Evolutionary conservation across 2,113 vertebrate genomes (phyloP), one percentile per base, ranked within the genome.

Genomic region (Chamaetylas fuelleborni): DNA sequence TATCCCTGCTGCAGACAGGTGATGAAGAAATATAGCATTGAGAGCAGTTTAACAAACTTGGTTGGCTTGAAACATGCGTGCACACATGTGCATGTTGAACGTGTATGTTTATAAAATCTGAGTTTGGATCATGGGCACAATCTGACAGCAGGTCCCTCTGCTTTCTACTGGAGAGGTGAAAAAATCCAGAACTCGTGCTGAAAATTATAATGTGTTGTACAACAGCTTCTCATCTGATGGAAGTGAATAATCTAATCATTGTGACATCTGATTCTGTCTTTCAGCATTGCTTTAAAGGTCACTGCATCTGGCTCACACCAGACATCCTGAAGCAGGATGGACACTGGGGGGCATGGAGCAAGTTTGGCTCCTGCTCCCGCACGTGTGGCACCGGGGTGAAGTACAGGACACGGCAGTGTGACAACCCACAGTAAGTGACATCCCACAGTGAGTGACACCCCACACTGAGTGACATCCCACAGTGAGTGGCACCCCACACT

Each of bases 271-370:
- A 14, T 92, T 96, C 91, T 97, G 73, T 95, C 56, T 97, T 95
- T 71, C 95, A 99, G 99, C 99, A 99, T 79, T 99, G 99, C 97
- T 99, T 99, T 95, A 99, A 99, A 98, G 99, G 99, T 80, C 99
- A 99, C 96, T 99, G 99, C 96, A 98, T 99, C 97, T 99, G 98
- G 99, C 97, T 99, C 60, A 99, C 99, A 7, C 98, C 98, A 26
- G 99, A 99, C 97, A 98, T 99, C 96, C 98, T 99, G 95, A 99
- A 99, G 93, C 98, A 99, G 91, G 99, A 99, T 14, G 99, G 99
- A n/a, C 99, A 98, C 97, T 99, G 99, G 99, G 99, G 99, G 0
- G 88, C 98, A 17, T 99, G 99, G 99, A 99, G 99, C 77, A 99
- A 99, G 60, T 99, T 99, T 66, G 99, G 99, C 58, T 98, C 99